Evolutionary conservation across 2,797 vertebrate species (phyloP), one percentile per base, ranked within the genome.

Genomic region (Urocyon cinereoargenteus): DNA sequence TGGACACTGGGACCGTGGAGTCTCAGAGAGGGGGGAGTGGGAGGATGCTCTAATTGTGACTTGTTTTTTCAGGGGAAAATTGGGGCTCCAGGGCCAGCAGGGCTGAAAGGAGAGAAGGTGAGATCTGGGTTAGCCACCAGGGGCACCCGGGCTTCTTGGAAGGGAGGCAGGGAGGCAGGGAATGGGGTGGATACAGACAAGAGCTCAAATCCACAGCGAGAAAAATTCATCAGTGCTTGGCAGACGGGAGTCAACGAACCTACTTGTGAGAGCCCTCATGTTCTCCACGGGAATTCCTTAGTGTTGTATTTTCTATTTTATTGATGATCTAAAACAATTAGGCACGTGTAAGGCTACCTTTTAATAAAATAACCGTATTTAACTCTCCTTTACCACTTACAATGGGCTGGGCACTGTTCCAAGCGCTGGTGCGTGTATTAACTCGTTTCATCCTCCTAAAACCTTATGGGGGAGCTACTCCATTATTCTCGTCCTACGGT

Each of bases 61-160:
- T 86, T 85, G 18, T 73, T 90, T 93, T 93, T 97, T 94, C 98
- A 99, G 99, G 99, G 98, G 0, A 92, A 94, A 40, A 16, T 14
- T 9, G 98, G 86, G n/a, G 73, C 92, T 40, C 95, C 98, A 0
- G 64, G 93, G 4, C 98, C 95, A 73, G 64, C 93, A 0, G 98
- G 99, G n/a, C 66, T 97, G 85, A 99, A 99, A 97, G 99, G 99
- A 3, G 98, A 99, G 93, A 99, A 99, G 99, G 99, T 99, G 87
- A 98, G 98, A 24, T 28, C 59, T 72, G 34, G 73, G 26, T n/a
- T 59, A 55, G 55, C 21, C 31, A 28, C 73, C 21, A 81, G 77
- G 77, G 49, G 72, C 24, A 16, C 31, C 13, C 13, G 84, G 70
- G 45, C 64, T 86, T 75, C 87, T 96, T 66, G 90, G 91, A 26